Conservation (phyloP, 2,797 vertebrate genomes). For the Nannoperca australis region DNA sequence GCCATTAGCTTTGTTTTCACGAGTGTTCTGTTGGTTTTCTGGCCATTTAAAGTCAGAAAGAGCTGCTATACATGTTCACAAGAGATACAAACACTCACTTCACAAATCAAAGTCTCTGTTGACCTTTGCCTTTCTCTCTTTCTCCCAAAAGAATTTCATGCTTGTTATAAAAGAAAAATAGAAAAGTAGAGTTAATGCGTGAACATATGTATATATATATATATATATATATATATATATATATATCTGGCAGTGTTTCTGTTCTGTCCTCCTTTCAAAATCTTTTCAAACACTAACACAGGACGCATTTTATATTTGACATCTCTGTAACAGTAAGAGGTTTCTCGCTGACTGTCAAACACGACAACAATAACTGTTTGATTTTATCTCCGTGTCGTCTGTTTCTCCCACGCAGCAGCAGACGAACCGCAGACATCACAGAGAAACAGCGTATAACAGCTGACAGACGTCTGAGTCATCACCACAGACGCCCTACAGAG, state of each 20-base stretch:
- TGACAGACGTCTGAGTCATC: constrained; percentile 57
- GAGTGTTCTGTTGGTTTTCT: too few species aligned
- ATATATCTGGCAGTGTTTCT: too few species aligned
- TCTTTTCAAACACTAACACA: neutral
- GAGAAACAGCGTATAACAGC: neutral
- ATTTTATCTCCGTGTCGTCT: neutral
- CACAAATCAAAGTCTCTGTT: neutral
- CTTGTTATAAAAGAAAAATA: neutral
- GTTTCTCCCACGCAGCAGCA: neutral
- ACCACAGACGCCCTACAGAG: constrained; percentile 3
- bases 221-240: too few species aligned
- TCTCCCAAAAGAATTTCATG: neutral
- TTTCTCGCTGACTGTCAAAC: constrained; percentile 1
- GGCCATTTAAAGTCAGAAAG: neutral
- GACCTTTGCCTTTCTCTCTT: neutral
- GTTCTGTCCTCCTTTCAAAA: neutral
- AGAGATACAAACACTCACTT: too few species aligned
- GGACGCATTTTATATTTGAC: neutral
- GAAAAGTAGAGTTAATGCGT: neutral
- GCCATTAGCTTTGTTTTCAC: too few species aligned
- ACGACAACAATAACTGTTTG: neutral
- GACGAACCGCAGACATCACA: constrained; percentile 19
- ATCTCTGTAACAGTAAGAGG: neutral
- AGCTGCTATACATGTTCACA: too few species aligned
- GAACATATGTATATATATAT: too few species aligned